Evolutionary conservation across 2,113 vertebrate genomes (phyloP), one percentile per base, ranked within the genome.

Genomic region (Serinus canaria): DNA sequence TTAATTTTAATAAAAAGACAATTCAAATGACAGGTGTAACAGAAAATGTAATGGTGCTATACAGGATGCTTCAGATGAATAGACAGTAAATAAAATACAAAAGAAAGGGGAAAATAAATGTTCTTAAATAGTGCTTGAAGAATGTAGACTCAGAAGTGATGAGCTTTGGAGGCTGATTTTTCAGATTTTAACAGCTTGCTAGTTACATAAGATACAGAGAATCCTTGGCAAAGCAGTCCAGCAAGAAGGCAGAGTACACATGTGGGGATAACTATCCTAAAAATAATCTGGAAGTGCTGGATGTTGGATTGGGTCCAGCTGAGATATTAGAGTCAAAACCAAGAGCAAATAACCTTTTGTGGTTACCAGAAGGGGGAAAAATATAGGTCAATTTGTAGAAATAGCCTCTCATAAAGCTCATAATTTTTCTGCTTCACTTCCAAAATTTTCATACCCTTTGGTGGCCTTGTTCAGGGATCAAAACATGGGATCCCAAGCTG

Each of bases 161-260:
- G 86, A 89, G 68, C 62, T 81, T 83, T 83, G 53, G 72, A 83
- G 60, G 43, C 59, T 43, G 35, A 35, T 86, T 94, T 93, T 83
- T 63, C 56, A 31, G 68, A 43, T 83, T 78, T 20, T 92, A 74
- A 63, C 86, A 95, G 64, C 90, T 96, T 93, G 89, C 59, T 81
- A 44, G 90, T 96, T 97, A 90, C 20, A 30, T 90, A 89, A 93
- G 67, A 66, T 30, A n/a, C 47, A 83, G 59, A 62, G 92, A 86
- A 86, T 93, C 72, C 63, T 94, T 94, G 90, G 43, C 88, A 86
- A 74, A 92, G 41, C 43, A 74, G 86, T 33, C 67, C 92, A 77
- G 59, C 50, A 66, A 90, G 67, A 74, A 93, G 82, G 72, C 81
- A 92, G 53, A 85, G 82, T 56, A 25, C 58, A 25, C 0, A 1